phyloP scores from a whole-genome alignment of 2,888 invertebrate species.

The Phrixothrix hirtus region DNA sequence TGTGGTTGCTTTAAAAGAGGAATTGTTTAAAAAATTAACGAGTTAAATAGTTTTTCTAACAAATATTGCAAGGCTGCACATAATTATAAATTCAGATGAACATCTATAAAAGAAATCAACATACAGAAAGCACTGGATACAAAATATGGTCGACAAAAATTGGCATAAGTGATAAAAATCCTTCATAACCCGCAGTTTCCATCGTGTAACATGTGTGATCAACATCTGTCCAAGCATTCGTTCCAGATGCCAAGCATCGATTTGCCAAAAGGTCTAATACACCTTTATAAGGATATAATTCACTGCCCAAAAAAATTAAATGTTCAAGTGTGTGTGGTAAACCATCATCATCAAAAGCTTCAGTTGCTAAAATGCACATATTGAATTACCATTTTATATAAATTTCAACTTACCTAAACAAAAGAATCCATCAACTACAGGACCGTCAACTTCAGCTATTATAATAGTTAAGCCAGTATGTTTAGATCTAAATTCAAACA shows the following conservation, averaged over 20 bases:
- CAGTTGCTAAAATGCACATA: constrained; percentile 71
- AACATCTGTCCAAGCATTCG: constrained; percentile 86
- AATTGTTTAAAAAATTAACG: too few relatives aligned
- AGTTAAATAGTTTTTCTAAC: too few relatives aligned
- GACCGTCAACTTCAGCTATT: constrained; percentile 85
- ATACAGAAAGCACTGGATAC: constrained; percentile 76
- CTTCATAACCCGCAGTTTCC: constrained; percentile 83
- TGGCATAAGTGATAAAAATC: constrained; percentile 85
- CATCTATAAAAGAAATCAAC: constrained; percentile 16
- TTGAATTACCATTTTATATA: too few relatives aligned
- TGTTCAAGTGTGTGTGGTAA: constrained; percentile 92
- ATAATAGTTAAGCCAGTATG: constrained; percentile 81
- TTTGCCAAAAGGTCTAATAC: constrained; percentile 87
- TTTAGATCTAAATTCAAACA: constrained; percentile 77
- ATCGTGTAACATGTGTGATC: constrained; percentile 92
- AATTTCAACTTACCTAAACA: constrained; percentile 69
- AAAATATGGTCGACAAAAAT: constrained; percentile 90
- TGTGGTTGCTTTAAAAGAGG: too few relatives aligned
- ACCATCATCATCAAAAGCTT: constrained; percentile 90
- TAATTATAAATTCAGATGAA: too few relatives aligned
- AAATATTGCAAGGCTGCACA: too few relatives aligned
- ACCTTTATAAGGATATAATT: constrained; percentile 88
- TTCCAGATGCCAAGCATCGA: constrained; percentile 86
- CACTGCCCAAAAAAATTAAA: constrained; percentile 87
- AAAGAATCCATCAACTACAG: constrained; percentile 87